These are phyloP conservation scores for Temnopleurus reevesii DNA, from an alignment of 53 echinoderm and acorn worm genomes.

Conservation along the genomic window DNA sequence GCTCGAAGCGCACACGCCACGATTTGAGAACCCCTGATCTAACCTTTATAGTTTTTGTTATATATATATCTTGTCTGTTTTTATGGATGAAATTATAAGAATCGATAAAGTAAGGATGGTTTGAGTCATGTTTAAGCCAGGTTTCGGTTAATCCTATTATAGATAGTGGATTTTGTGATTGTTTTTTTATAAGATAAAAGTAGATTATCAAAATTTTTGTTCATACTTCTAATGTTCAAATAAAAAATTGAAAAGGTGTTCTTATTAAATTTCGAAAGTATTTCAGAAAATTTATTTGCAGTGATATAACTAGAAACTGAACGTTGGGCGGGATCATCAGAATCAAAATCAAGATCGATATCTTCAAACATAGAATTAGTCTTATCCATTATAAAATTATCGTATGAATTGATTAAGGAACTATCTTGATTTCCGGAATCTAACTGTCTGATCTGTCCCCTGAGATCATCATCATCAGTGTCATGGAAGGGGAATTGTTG, in stretches of 20 bases:
- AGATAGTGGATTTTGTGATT: not conserved
- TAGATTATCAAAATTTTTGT: not conserved
- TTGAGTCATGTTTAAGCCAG: not conserved
- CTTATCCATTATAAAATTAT: not conserved
- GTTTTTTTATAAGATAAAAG: not conserved
- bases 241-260: not conserved
- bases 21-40: too few species aligned
- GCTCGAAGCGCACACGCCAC: too few species aligned
- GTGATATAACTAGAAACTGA: not conserved
- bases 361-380: not conserved
- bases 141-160: conserved; percentile 15
- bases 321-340: not conserved
- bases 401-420: not conserved
- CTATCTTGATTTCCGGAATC: too few species aligned
- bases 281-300: not conserved
- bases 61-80: conserved; percentile 18
- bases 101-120: not conserved
- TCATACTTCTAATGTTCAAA: not conserved
- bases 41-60: too few species aligned
- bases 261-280: not conserved
- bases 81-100: not conserved
- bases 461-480: too few species aligned
- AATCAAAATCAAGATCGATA: not conserved
- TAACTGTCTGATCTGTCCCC: too few species aligned
- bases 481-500: too few species aligned